Base-by-base conservation (phyloP, 1,140 invertebrate genomes). In the Pseudomyrmex sp. region DNA sequence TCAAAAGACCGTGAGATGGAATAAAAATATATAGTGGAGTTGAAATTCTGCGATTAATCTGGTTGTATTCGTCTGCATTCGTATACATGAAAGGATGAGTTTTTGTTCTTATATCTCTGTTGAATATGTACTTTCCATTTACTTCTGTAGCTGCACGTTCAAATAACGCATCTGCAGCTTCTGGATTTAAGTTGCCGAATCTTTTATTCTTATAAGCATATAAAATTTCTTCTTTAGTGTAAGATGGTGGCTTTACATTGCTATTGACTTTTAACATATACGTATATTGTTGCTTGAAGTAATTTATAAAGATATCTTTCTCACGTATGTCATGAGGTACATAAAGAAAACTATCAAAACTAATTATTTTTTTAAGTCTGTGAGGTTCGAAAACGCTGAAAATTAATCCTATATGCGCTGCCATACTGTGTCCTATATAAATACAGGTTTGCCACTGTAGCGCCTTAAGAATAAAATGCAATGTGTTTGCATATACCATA, bases 351-450 rank as follows among this genome's bases (percentile, higher is more conserved):
- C 93, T 91, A 89, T 96, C 96, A 0, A 96, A 75, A 73, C 94
- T 88, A 23, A 96, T 91, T 48, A 96, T 85, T 86, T 95, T 95
- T 2, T 91, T 88, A 12, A 96, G 91, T 69, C 84, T 90, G 18
- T 94, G 89, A 0, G 96, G 96, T 88, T 95, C 95, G 0, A 96
- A 9, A 56, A 94, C 84, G 26, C 92, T 85, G 76, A 93, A 95
- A 13, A 94, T 89, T 66, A 93, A 79, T 82, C 93, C 94, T 52
- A 95, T 83, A 68, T 95, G 91, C 89, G 92, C 93, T 82, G 95
- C 96, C 76, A 96, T 93, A 84, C 96, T 96, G 86, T 97, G 96
- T 18, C 95, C 95, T 15, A 97, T 88, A 62, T 94, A 93, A 44
- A 93, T 91, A 85, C 95, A 95, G 52, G 92, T 93, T 9, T 95